Evolutionary conservation across 2,888 invertebrate species (phyloP), one percentile per base, ranked within the genome.

Genomic region (Leucophenga maculata): DNA sequence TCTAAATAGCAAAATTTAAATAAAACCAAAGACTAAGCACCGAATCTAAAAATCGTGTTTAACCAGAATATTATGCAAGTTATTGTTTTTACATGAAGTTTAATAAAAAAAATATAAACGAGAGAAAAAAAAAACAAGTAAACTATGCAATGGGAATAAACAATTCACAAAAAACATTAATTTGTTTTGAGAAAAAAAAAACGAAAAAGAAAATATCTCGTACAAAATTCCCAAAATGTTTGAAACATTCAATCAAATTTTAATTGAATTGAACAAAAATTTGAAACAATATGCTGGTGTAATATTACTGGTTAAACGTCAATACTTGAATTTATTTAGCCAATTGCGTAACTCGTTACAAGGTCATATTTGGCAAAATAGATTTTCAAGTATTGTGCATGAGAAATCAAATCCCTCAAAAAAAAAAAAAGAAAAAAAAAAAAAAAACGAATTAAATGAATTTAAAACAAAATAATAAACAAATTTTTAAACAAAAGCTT

Each of bases 381-480:
- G 79, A 79, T 82, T 83, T 85, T 78, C 85, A 85, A 86, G 86
- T 86, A 85, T 86, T 86, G 87, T 83, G 85, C 84, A 82, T 83
- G 79, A 82, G 83, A 85, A 87, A 87, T 88, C 88, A 85, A 88
- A 88, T 88, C 88, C 88, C 88, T 88, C 88, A 87, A 86, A 81
- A 78, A 82, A 85, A 79, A 79, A 73, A 74, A 68, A 32, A 87
- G 86, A 81, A 78, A 82, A 85, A 79, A 79, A 73, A 74, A 68
- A 32, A 65, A 52, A 44, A 67, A 48, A 4, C 48, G 20, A 54
- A 67, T 11, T 64, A 46, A 64, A 31, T 50, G 39, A 67, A n/a
- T 64, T 8, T 72, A 75, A n/a, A 77, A 73, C 69, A 78, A 78
- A 78, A 76, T 78, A 81, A 82, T 8, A 66, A n/a, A 48, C 26